Conservation (phyloP, 2,797 vertebrate genomes). For the Oophaga sylvatica region DNA sequence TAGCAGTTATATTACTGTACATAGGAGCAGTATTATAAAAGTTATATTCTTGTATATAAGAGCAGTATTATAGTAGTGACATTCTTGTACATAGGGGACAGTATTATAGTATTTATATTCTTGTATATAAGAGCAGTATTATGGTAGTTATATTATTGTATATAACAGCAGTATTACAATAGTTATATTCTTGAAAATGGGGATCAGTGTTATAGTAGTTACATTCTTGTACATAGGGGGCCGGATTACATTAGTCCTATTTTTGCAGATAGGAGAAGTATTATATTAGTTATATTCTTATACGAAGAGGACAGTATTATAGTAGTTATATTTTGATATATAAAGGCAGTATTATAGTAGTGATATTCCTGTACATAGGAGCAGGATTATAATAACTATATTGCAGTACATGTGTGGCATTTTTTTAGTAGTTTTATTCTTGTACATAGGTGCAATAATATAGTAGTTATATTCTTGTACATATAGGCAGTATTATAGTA, state of each 20-base stretch:
- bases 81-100: too few species aligned
- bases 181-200: neutral
- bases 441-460: neutral
- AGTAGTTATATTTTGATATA: neutral
- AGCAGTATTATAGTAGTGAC: too few species aligned
- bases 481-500: neutral
- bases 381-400: neutral
- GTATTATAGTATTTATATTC: too few species aligned
- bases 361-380: neutral
- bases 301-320: neutral
- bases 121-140: neutral
- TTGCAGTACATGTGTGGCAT: neutral
- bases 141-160: neutral
- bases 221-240: neutral
- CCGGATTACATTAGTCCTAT: neutral
- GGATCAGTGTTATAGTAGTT: neutral
- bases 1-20: too few species aligned
- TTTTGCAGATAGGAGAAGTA: neutral
- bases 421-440: neutral
- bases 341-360: neutral
- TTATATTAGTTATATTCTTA: neutral
- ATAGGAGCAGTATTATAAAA: too few species aligned
- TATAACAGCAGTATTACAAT: neutral
- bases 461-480: neutral
- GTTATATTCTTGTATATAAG: too few species aligned